A percentile compares a stretch with the other conserved stretches of the same genome.
Evolutionary conservation across 2,797 vertebrate genomes (phyloP).

Genomic region (Podargus strigoides): DNA sequence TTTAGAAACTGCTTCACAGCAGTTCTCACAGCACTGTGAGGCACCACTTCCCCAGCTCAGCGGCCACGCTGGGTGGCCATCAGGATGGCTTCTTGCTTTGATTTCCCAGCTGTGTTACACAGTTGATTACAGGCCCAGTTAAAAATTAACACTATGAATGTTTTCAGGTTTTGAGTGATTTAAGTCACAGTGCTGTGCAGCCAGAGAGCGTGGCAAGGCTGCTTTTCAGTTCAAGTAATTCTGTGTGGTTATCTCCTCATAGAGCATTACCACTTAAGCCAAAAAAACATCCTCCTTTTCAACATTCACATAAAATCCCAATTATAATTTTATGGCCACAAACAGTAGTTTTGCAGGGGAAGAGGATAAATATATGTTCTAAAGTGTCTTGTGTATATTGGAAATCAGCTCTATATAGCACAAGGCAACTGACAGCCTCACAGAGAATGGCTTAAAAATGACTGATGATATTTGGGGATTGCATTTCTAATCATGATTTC

Average conservation of each 20-base stretch:
- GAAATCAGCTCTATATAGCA: not conserved
- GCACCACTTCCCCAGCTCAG: not conserved
- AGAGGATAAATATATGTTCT: not conserved
- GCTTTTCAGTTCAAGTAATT: not conserved
- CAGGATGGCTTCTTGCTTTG: not conserved
- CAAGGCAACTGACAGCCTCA: not conserved
- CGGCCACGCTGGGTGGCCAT: not conserved
- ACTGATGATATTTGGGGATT: not conserved
- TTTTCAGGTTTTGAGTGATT: not conserved
- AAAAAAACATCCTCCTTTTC: not conserved
- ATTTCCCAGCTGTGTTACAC: not conserved
- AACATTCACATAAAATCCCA: not conserved
- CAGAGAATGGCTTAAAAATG: not conserved
- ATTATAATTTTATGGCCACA: not conserved
- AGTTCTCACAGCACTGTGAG: not conserved
- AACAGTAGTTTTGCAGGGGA: not conserved
- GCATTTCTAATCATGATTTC: not conserved
- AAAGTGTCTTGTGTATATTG: not conserved
- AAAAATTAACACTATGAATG: not conserved
- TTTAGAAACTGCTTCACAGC: not conserved
- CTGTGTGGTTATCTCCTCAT: not conserved
- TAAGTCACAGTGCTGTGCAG: not conserved
- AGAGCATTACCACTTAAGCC: not conserved
- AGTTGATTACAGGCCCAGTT: not conserved
- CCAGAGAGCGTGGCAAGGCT: fast-evolving